Conservation (phyloP, 53 echinoderm and acorn worm genomes). For the Hippasteria phrygiana region DNA sequence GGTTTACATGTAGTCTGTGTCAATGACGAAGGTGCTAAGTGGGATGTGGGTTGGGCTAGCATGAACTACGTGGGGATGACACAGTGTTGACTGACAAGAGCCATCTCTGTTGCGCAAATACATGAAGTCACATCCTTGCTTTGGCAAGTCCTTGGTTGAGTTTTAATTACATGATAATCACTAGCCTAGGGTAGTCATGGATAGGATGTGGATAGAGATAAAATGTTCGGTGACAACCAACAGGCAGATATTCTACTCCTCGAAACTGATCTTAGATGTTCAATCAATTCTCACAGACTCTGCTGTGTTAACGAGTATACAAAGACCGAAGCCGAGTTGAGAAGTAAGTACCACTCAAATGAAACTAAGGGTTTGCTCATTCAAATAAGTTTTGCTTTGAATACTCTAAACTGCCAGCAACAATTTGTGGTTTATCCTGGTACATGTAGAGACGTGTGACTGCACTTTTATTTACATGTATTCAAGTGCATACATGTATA, state of each 20-base stretch:
- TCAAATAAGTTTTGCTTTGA: background rate
- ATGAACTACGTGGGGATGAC: background rate
- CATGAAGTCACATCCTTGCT: conserved; percentile 4
- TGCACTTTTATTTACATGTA: conserved; percentile 3
- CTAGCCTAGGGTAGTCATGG: background rate
- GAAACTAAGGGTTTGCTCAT: background rate
- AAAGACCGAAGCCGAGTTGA: background rate
- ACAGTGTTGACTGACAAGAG: conserved; percentile 6
- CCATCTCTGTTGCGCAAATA: background rate
- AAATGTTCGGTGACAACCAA: background rate
- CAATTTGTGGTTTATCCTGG: background rate
- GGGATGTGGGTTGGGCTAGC: conserved; percentile 47
- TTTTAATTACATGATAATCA: no score
- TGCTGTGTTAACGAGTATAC: background rate
- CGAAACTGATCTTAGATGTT: background rate
- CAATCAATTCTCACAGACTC: background rate
- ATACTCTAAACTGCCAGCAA: background rate
- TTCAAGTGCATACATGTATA: conserved; percentile 15
- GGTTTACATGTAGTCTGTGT: conserved; percentile 6
- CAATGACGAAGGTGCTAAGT: background rate
- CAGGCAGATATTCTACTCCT: background rate
- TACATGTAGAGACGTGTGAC: background rate
- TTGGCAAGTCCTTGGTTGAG: background rate
- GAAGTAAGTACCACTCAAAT: background rate
- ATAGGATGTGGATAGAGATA: conserved; percentile 1